Conservation (phyloP, 2,797 vertebrate genomes). For the Melanotaenia parkinsoni region DNA sequence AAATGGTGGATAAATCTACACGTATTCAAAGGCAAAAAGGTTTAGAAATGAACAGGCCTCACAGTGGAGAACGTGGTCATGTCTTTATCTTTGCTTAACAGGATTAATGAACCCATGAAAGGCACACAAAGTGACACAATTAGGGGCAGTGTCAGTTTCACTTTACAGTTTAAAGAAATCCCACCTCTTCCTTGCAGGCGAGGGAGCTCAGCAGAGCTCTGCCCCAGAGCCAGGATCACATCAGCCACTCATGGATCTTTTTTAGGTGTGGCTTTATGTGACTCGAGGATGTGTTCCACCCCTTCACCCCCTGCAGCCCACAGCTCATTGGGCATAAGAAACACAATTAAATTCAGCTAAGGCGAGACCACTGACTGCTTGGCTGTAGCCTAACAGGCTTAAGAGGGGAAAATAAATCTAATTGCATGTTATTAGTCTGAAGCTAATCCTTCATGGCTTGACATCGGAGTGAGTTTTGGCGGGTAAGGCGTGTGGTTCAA, state of each 20-base stretch:
- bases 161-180: constrained; percentile 75
- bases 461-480: constrained; percentile 59
- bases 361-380: constrained; percentile 74
- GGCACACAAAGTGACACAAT: constrained; percentile 80
- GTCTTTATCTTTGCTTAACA: constrained; percentile 91
- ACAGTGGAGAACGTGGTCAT: constrained; percentile 68
- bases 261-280: constrained; percentile 41
- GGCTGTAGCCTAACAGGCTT: constrained; percentile 75
- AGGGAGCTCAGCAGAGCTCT: constrained; percentile 61
- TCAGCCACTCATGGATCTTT: constrained; percentile 65
- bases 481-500: constrained; percentile 35
- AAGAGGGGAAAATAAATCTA: constrained; percentile 81
- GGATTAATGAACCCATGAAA: constrained; percentile 88
- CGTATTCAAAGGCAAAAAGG: constrained; percentile 58
- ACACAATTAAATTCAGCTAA: constrained; percentile 90
- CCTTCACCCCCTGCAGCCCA: constrained; percentile 59
- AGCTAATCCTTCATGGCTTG: constrained; percentile 72
- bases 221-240: constrained; percentile 68
- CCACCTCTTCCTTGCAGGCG: constrained; percentile 58
- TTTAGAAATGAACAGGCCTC: constrained; percentile 74
- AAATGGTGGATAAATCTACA: constrained; percentile 70
- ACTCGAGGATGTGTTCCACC: constrained; percentile 56
- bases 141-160: constrained; percentile 83
- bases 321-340: constrained; percentile 84
- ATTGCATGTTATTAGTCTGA: constrained; percentile 85